Evolutionary conservation across 2,888 invertebrate genomes (phyloP), one percentile per base, ranked within the genome.

Genomic region (Eulithis prunata): DNA sequence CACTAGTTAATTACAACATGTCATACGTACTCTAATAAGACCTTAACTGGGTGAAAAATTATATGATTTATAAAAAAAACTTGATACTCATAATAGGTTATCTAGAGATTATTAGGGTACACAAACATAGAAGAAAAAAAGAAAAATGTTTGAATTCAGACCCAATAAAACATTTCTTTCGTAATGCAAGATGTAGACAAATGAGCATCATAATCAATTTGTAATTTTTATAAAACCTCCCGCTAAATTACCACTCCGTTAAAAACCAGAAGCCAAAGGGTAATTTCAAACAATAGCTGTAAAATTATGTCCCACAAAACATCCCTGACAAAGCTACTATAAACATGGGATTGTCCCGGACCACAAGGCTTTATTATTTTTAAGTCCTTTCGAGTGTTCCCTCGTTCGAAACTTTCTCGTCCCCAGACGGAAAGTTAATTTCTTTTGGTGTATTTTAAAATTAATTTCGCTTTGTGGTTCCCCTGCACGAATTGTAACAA

Each of bases 371-470:
- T 90, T 89, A 91, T 90, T 90, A 91, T 91, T 92, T 90, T 87
- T 87, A 90, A 90, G 90, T 89, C 88, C 78, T 82, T 81, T 78
- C 79, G 83, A 88, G 86, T 86, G 86, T 84, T 85, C 84, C 85
- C 86, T 83, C 83, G 86, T 85, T 87, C 78, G 80, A 85, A 91
- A 91, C 83, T 90, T 91, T 87, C 85, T 85, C 90, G 85, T 78
- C 81, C 83, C 79, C 81, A 80, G 82, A 76, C 79, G 79, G 82
- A 83, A 91, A 92, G 91, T 91, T 91, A 91, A 93, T 92, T 91
- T 93, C 91, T 91, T 92, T 91, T 87, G 87, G 90, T 91, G 89
- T 91, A 89, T 91, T 91, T 91, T 91, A 87, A 92, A 91, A 90
- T 91, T 91, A 91, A 91, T 92, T 91, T 91, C 84, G 86, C 90